Percentiles rank a stretch among this genome's conserved stretches.
Conservation (phyloP, 2,888 invertebrate genomes). For the Andrena haemorrhoa region DNA sequence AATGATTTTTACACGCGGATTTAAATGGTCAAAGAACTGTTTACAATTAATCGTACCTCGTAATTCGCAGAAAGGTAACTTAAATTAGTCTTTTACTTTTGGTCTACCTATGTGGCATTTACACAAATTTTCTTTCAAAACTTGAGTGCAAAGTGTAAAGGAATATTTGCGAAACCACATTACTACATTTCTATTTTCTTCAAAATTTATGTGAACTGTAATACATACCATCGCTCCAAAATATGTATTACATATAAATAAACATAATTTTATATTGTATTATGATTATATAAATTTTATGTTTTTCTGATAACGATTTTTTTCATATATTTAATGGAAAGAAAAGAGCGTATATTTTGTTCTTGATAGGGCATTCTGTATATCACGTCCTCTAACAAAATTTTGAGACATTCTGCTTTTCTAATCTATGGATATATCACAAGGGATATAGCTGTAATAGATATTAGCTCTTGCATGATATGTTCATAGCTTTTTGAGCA, state of each 20-base stretch:
- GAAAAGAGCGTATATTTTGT: background rate
- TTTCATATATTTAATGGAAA: background rate
- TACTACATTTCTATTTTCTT: background rate
- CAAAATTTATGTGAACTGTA: background rate
- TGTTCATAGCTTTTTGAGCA: no score
- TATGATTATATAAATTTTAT: no score
- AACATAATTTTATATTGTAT: no score
- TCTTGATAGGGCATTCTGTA: background rate
- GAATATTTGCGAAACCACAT: background rate
- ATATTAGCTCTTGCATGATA: no score
- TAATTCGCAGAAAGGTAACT: conserved; percentile 23
- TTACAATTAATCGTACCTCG: background rate
- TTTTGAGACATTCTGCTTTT: background rate
- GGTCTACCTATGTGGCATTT: background rate
- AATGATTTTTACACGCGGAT: conserved; percentile 5
- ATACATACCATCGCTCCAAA: no score
- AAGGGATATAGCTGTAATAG: background rate
- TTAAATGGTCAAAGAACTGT: conserved; percentile 15
- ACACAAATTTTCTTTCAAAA: background rate
- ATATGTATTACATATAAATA: no score
- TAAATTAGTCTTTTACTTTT: background rate
- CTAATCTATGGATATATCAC: background rate
- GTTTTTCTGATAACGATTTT: background rate
- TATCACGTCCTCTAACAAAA: background rate
- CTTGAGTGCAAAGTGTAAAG: background rate